Conservation (phyloP, 2,888 invertebrate species). For the Mesorhabditis belari region DNA sequence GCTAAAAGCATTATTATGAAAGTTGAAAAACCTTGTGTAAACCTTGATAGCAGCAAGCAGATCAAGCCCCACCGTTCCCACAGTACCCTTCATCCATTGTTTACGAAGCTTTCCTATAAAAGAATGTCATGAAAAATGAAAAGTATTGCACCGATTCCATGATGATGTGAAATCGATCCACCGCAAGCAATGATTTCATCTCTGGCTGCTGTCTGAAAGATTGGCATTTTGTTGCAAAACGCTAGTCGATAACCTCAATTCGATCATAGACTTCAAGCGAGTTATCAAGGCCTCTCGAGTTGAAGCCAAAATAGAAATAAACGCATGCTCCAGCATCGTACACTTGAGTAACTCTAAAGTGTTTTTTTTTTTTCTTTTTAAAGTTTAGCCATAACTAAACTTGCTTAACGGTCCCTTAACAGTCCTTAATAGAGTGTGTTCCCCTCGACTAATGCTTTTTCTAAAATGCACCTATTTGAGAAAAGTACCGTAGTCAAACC, state of each 20-base stretch:
- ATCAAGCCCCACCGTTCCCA: conserved; percentile 73
- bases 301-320: conserved; percentile 86
- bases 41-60: conserved; percentile 74
- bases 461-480: too few relatives aligned
- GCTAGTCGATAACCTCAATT: conserved; percentile 64
- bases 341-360: conserved; percentile 75
- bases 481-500: too few relatives aligned
- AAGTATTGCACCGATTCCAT: conserved; percentile 64
- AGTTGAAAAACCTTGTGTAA: not conserved
- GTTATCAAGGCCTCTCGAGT: conserved; percentile 62
- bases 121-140: conserved; percentile 66
- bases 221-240: not conserved
- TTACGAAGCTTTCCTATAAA: conserved; percentile 67
- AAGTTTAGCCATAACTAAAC: too few relatives aligned
- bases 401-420: too few relatives aligned
- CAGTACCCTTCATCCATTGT: conserved; percentile 76
- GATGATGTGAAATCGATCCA: conserved; percentile 90
- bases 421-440: too few relatives aligned
- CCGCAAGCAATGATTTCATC: conserved; percentile 84
- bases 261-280: conserved; percentile 75
- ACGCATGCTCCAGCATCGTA: conserved; percentile 95
- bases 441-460: too few relatives aligned
- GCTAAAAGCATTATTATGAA: conserved; percentile 25
- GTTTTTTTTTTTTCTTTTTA: not conserved
- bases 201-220: conserved; percentile 66